A percentile compares a stretch with the other conserved stretches of the same genome.
These are phyloP conservation scores for Chlamydotis undulata DNA, from an alignment of 2,113 vertebrate species.

Conservation along the genomic window DNA sequence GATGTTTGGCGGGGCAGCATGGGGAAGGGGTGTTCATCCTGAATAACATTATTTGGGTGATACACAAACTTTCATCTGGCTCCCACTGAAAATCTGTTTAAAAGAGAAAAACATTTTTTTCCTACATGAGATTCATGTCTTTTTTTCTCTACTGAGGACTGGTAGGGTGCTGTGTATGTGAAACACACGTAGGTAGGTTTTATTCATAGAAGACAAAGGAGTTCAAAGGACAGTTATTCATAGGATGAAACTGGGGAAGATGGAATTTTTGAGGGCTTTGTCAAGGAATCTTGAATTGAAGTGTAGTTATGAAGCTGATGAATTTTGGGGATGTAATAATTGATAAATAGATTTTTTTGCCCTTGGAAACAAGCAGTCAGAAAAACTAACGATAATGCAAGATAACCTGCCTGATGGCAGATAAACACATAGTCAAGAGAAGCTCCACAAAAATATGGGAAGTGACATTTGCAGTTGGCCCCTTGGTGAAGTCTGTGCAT, in stretches of 20 bases:
- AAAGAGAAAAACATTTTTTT: not conserved
- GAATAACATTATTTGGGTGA: not conserved
- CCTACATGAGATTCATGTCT: fast-evolving
- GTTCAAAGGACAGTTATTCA: not conserved
- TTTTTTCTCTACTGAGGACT: not conserved
- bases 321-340: not conserved
- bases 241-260: not conserved
- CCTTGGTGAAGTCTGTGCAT: not conserved
- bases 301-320: not conserved
- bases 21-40: not conserved
- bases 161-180: not conserved
- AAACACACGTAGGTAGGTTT: not conserved
- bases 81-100: not conserved
- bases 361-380: not conserved
- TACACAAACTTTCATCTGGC: not conserved
- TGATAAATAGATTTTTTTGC: not conserved
- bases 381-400: not conserved
- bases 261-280: not conserved
- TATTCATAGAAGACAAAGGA: not conserved
- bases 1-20: not conserved
- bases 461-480: not conserved
- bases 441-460: not conserved
- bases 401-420: not conserved
- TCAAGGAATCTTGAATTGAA: not conserved
- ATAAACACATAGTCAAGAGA: not conserved